Percentiles rank a stretch among this genome's conserved stretches.
phyloP scores from a whole-genome alignment of 2,888 invertebrate species.

The Brenthis ino region DNA sequence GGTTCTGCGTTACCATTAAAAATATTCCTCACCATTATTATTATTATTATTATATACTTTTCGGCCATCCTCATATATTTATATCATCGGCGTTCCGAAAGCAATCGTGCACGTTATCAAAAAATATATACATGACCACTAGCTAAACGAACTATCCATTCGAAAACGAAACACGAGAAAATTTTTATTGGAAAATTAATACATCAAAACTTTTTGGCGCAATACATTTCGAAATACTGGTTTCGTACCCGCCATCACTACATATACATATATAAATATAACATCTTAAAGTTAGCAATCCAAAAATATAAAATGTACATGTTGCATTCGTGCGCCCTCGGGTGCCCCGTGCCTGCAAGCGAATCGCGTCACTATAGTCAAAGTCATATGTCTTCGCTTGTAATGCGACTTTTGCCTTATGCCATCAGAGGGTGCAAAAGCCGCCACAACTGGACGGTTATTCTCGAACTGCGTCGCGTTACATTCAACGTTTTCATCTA shows the following conservation, averaged over 20 bases:
- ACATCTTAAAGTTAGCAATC: constrained; percentile 83
- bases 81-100: constrained; percentile 64
- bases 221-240: constrained; percentile 80
- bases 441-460: constrained; percentile 80
- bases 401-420: constrained; percentile 63
- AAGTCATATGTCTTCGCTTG: constrained; percentile 54
- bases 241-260: constrained; percentile 78
- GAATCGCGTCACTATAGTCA: constrained; percentile 52
- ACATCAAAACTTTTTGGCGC: constrained; percentile 82
- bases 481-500: constrained; percentile 48
- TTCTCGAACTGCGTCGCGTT: constrained; percentile 75
- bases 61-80: constrained; percentile 47
- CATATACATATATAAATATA: constrained; percentile 83
- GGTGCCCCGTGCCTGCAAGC: constrained; percentile 63
- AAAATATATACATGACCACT: constrained; percentile 81
- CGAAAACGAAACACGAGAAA: constrained; percentile 62
- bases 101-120: constrained; percentile 78
- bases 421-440: constrained; percentile 75
- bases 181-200: constrained; percentile 77
- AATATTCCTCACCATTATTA: constrained; percentile 56
- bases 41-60: constrained; percentile 37
- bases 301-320: constrained; percentile 83
- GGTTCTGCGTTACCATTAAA: constrained; percentile 71
- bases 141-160: constrained; percentile 77
- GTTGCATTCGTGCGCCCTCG: constrained; percentile 77